A percentile compares a stretch with the other conserved stretches of the same genome.
These are phyloP conservation scores for Cantharis lateralis DNA, from an alignment of 2,888 invertebrate genomes.

Conservation along the genomic window DNA sequence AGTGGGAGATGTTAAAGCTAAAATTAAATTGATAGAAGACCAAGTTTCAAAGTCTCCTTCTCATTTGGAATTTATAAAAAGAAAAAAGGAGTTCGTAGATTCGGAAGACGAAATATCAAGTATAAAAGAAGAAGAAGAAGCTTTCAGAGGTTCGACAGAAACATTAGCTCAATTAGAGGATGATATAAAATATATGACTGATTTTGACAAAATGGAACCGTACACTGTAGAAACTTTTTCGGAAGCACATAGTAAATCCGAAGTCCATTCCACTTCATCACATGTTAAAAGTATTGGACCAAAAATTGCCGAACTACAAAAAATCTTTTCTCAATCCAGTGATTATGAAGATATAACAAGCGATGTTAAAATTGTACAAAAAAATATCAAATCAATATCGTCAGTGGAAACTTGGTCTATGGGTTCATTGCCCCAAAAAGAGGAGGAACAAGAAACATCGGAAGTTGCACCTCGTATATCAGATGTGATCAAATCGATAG, in stretches of 20 bases:
- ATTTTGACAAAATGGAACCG: constrained; percentile 40
- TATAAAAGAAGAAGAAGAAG: constrained; percentile 53
- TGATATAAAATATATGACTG: constrained; percentile 40
- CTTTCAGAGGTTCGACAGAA: constrained; percentile 50
- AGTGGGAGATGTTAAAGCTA: constrained; percentile 62
- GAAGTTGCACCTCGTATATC: constrained; percentile 45
- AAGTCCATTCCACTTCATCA: constrained; percentile 39
- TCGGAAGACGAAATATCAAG: constrained; percentile 56
- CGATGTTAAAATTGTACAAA: constrained; percentile 31
- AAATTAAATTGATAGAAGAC: constrained; percentile 61
- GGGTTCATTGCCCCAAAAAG: background rate
- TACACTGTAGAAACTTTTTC: constrained; percentile 29
- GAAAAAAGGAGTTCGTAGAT: constrained; percentile 49
- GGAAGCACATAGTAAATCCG: constrained; percentile 26
- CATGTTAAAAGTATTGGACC: constrained; percentile 54
- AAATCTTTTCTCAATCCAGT: constrained; percentile 53
- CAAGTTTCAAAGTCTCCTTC: constrained; percentile 51
- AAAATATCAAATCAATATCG: constrained; percentile 4
- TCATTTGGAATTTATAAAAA: constrained; percentile 46
- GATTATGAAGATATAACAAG: constrained; percentile 45
- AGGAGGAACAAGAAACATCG: background rate
- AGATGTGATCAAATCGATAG: constrained; percentile 47
- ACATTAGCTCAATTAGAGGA: constrained; percentile 54
- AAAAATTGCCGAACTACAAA: constrained; percentile 58
- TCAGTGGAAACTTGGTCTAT: background rate